A percentile compares a stretch with the other conserved stretches of the same genome.
phyloP scores from a whole-genome alignment of 92 coral and sea anemone genomes.

The Parazoanthus atlanticus region DNA sequence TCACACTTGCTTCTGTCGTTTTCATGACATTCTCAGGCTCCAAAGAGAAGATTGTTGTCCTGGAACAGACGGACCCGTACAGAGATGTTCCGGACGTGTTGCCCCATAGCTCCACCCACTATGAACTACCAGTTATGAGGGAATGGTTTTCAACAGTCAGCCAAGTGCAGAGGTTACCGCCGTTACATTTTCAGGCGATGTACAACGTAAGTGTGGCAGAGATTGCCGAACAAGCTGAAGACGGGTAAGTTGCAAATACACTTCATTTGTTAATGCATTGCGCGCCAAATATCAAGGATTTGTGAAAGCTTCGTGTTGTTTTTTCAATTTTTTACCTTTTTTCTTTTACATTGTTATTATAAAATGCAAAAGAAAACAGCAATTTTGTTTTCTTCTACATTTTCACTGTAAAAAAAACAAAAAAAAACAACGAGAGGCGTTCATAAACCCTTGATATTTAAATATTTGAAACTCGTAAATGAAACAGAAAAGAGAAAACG shows the following conservation, averaged over 20 bases:
- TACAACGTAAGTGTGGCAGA: constrained; percentile 82
- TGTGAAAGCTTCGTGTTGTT: too few relatives aligned
- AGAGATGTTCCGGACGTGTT: constrained; percentile 80
- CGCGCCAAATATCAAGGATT: too few relatives aligned
- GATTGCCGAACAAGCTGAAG: constrained; percentile 61
- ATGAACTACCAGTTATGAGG: constrained; percentile 89
- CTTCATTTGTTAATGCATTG: not conserved
- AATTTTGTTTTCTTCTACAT: too few relatives aligned
- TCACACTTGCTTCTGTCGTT: not conserved
- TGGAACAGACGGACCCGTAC: constrained; percentile 80
- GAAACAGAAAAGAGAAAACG: too few relatives aligned
- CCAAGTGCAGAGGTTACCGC: constrained; percentile 79
- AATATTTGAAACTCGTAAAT: too few relatives aligned
- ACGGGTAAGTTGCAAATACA: constrained; percentile 20
- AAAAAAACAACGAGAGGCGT: too few relatives aligned
- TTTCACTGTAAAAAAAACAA: too few relatives aligned
- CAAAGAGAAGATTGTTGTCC: constrained; percentile 76
- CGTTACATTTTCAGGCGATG: constrained; percentile 86
- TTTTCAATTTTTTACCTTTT: too few relatives aligned
- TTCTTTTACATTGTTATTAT: too few relatives aligned
- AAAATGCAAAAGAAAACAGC: too few relatives aligned
- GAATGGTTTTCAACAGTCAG: constrained; percentile 85
- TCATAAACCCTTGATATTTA: too few relatives aligned
- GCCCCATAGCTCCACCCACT: constrained; percentile 65
- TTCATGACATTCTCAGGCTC: constrained; percentile 28